Base-by-base conservation (phyloP, 2,888 invertebrate species). In the Diloba caeruleocephala region DNA sequence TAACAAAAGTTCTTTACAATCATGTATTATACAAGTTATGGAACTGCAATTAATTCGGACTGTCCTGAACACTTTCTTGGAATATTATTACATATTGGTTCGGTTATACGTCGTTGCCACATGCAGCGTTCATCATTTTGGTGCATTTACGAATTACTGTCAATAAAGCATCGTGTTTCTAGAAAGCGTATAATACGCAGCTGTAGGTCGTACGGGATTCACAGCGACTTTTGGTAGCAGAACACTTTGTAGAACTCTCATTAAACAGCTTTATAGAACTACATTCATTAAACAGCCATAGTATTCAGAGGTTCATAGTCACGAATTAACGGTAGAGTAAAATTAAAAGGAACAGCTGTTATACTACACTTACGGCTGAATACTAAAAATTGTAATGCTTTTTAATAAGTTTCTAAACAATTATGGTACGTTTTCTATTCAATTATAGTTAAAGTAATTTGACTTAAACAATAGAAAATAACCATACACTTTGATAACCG, bases 141-240 rank as follows among this genome's bases (percentile, higher is more conserved):
- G 76, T 74, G 74, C 79, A 79, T 82, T 87, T 76, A 81, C 84
- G 80, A 85, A 87, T 89, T 88, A 84, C 78, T 85, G 82, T 78
- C 85, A 79, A 87, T 87, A 87, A 88, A 88, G 77, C 82, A 84
- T 81, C 78, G 80, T 79, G 79, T 86, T 88, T 85, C 88, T 85
- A 79, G 87, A 88, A 88, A 86, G 66, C 76, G 60, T 79, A 81
- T 70, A 71, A 65, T 68, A 72, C 77, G 70, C 88, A 87, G 84
- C 87, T 88, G 87, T 82, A 82, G 78, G 77, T 76, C 82, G 81
- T 84, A 79, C 74, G 51, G 57, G 64, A 74, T 76, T 77, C 75
- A 67, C 60, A 7, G 21, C 21, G 46, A 55, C 42, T 62, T 42
- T 54, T 48, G 64, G 55, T 63, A 50, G 44, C 53, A 53, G 21